These are phyloP conservation scores for Fulmarus glacialis DNA, from an alignment of 2,113 vertebrate species.

Conservation along the genomic window DNA sequence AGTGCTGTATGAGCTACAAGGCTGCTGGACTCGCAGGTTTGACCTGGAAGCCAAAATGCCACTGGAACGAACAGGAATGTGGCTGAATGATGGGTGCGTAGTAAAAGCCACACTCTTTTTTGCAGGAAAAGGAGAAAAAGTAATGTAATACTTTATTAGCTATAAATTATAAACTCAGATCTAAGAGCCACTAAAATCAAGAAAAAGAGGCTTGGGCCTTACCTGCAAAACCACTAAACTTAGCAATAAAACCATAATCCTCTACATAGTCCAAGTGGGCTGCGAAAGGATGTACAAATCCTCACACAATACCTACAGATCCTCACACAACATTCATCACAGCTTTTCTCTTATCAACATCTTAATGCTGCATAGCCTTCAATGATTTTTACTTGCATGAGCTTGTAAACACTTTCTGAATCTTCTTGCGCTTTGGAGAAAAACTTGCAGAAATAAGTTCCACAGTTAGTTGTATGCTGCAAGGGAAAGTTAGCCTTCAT, in stretches of 20 bases:
- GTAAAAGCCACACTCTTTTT: background rate
- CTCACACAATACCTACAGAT: background rate
- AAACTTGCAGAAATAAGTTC: background rate
- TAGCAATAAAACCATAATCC: background rate
- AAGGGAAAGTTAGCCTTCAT: background rate
- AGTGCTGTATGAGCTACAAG: background rate
- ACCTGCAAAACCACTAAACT: background rate
- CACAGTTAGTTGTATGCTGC: background rate
- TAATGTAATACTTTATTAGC: background rate
- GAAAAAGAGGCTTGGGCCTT: background rate
- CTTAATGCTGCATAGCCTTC: background rate
- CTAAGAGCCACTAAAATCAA: background rate
- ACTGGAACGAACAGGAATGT: background rate
- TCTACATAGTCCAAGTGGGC: fast-evolving
- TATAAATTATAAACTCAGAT: background rate
- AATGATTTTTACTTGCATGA: background rate
- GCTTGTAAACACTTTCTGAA: background rate
- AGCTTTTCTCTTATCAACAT: background rate
- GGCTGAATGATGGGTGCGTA: background rate
- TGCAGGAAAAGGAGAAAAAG: background rate
- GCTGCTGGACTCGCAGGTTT: background rate
- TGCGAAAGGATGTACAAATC: background rate
- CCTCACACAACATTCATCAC: background rate
- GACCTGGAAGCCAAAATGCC: background rate
- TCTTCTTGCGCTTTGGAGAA: background rate